These are phyloP conservation scores for Cheilosia impressa DNA, from an alignment of 2,888 invertebrate species.

Conservation along the genomic window DNA sequence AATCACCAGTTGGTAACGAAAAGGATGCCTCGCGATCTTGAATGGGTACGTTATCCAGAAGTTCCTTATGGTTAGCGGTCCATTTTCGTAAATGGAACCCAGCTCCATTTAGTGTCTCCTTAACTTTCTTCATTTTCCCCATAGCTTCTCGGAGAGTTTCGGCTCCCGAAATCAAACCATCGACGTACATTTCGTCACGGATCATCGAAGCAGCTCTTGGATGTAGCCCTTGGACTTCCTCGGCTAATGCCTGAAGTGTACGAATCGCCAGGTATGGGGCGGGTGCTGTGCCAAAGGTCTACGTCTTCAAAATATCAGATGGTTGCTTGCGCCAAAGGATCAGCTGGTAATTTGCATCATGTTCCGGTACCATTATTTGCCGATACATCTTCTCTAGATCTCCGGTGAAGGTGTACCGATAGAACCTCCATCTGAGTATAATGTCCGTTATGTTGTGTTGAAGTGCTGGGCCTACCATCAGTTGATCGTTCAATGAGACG, in stretches of 20 bases:
- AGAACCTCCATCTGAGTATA: conserved; percentile 22
- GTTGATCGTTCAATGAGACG: no score
- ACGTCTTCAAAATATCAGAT: neutral
- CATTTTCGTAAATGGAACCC: conserved; percentile 3
- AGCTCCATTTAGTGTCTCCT: neutral
- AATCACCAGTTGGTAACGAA: neutral
- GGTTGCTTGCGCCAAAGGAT: neutral
- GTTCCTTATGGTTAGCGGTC: neutral
- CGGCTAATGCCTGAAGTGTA: conserved; percentile 3
- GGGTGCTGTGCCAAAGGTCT: no score
- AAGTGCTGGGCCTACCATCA: neutral
- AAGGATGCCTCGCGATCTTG: conserved; percentile 19
- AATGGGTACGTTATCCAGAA: conserved; percentile 2
- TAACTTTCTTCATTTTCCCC: neutral
- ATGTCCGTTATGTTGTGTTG: conserved; percentile 15
- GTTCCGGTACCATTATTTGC: conserved; percentile 4
- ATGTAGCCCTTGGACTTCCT: neutral
- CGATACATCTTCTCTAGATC: conserved; percentile 38
- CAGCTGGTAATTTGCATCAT: no score
- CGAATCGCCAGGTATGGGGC: neutral
- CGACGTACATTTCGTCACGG: conserved; percentile 7
- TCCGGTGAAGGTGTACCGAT: conserved; percentile 14
- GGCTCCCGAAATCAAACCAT: neutral
- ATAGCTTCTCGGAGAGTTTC: neutral
- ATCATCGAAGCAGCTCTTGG: neutral